Conservation (phyloP, 2,797 vertebrate genomes). For the Anguilla megastoma region DNA sequence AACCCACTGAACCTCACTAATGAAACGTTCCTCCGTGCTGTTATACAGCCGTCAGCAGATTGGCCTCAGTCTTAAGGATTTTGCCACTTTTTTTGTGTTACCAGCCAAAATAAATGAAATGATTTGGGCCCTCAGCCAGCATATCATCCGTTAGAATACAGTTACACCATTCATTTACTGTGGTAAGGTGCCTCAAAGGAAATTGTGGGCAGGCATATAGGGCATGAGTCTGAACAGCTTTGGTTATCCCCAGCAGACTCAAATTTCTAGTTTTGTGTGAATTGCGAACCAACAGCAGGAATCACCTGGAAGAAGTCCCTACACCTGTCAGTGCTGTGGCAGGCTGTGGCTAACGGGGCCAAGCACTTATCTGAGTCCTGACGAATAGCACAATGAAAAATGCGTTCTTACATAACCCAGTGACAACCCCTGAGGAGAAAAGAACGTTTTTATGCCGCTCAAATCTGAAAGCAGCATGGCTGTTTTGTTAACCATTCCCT, state of each 20-base stretch:
- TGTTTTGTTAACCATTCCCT: neutral
- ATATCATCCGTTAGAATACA: neutral
- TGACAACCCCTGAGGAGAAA: neutral
- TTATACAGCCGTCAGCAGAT: neutral
- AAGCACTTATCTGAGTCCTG: neutral
- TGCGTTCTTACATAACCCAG: neutral
- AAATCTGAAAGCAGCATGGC: neutral
- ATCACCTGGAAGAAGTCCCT: neutral
- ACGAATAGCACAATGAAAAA: neutral
- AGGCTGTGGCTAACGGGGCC: neutral
- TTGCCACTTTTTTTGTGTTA: neutral
- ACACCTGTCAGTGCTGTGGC: neutral
- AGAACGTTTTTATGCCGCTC: neutral
- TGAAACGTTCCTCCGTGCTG: neutral
- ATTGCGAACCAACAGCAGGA: neutral
- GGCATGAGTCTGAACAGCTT: neutral
- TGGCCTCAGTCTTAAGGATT: neutral
- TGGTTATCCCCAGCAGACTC: neutral
- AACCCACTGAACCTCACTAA: neutral
- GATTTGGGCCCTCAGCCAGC: neutral
- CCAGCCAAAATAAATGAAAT: neutral
- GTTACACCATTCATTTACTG: neutral
- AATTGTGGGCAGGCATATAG: neutral
- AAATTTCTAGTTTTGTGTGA: neutral
- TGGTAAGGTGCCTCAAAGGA: neutral